Percentiles rank a stretch among this genome's conserved stretches.
These are phyloP conservation scores for Drosophila flavopinicola DNA, from an alignment of 2,888 invertebrate species.

Conservation along the genomic window DNA sequence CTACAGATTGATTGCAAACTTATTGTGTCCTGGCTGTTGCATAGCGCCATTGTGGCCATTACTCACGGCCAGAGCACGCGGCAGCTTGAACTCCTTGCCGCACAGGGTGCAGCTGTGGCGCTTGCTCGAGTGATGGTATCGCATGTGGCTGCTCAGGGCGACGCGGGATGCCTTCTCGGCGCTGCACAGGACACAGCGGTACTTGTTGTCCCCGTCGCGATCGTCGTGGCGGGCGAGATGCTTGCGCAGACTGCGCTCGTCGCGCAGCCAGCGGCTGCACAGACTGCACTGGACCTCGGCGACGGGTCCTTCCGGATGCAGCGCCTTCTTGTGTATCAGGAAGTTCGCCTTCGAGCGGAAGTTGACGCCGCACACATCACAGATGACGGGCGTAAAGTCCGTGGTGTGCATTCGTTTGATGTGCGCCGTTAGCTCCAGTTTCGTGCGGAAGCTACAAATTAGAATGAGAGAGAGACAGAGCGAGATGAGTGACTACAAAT, in stretches of 20 bases:
- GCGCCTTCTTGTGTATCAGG: slow-evolving; percentile 65
- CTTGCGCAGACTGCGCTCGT: slow-evolving; percentile 70
- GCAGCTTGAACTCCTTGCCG: slow-evolving; percentile 67
- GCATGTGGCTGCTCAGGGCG: slow-evolving; percentile 67
- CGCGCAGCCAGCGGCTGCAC: slow-evolving; percentile 70
- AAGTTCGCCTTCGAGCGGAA: slow-evolving; percentile 74
- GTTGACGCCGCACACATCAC: slow-evolving; percentile 70
- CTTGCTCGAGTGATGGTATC: slow-evolving; percentile 71
- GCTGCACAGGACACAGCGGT: slow-evolving; percentile 60
- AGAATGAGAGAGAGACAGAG: not conserved
- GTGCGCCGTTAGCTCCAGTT: slow-evolving; percentile 67
- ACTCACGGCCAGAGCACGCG: slow-evolving; percentile 61
- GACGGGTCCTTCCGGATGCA: slow-evolving; percentile 70
- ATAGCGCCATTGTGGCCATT: no score
- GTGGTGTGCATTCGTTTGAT: slow-evolving; percentile 66
- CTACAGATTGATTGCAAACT: no score
- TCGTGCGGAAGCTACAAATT: slow-evolving; percentile 63
- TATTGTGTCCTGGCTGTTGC: no score
- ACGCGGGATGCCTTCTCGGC: slow-evolving; percentile 68
- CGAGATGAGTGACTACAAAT: no score
- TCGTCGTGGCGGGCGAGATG: slow-evolving; percentile 68
- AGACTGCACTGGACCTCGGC: slow-evolving; percentile 69
- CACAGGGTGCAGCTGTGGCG: slow-evolving; percentile 69
- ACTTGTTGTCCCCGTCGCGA: slow-evolving; percentile 64
- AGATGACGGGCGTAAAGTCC: slow-evolving; percentile 74